These are phyloP conservation scores for Leptinotarsa texana DNA, from an alignment of 1,140 invertebrate species.

Conservation along the genomic window DNA sequence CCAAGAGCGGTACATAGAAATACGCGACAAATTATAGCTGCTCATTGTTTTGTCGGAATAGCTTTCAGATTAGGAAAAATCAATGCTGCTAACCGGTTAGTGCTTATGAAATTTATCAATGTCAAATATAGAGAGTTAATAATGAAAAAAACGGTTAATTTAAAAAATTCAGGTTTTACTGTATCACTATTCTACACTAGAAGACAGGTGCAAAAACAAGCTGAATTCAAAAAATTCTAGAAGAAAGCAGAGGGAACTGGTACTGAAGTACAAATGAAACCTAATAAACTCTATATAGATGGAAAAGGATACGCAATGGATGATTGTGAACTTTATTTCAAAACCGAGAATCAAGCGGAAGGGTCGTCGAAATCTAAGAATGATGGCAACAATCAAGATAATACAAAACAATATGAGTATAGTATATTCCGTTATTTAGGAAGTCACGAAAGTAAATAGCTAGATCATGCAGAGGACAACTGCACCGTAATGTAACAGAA, in stretches of 20 bases:
- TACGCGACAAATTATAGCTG: no score
- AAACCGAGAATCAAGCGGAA: background rate
- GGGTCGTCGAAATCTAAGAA: slow-evolving; percentile 1
- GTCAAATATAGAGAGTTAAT: slow-evolving; percentile 4
- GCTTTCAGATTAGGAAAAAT: slow-evolving; percentile 9
- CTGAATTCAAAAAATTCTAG: slow-evolving; percentile 8
- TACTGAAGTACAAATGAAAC: slow-evolving; percentile 10
- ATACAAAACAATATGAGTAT: background rate
- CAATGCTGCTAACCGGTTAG: background rate
- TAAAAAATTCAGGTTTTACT: background rate
- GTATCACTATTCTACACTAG: slow-evolving; percentile 11
- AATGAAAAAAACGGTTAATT: slow-evolving; percentile 3
- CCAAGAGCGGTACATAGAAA: no score
- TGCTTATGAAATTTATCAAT: background rate
- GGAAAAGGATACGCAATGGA: background rate
- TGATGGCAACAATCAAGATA: background rate
- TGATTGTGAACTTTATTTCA: slow-evolving; percentile 4
- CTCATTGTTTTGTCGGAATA: background rate
- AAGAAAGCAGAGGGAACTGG: background rate
- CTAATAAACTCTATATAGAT: background rate
- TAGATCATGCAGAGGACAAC: background rate
- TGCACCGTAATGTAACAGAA: slow-evolving; percentile 7
- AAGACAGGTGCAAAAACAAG: background rate
- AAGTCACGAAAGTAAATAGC: slow-evolving; percentile 4
- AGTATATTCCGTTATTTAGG: background rate